Percentiles rank a stretch among this genome's conserved stretches.
Conservation (phyloP, 2,797 vertebrate species). For the Triplophysa bombifrons region DNA sequence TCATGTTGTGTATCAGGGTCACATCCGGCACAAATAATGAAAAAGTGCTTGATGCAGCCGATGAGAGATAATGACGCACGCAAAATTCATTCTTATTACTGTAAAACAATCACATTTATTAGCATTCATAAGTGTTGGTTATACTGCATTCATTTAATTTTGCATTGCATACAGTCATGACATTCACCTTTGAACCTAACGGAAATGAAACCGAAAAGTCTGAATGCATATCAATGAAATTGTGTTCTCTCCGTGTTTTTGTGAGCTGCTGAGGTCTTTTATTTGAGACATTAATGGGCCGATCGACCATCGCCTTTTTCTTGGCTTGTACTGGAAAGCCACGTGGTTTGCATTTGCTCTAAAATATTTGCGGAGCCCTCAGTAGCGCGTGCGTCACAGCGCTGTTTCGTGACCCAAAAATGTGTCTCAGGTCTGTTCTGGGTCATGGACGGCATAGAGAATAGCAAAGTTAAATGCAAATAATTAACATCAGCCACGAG, state of each 20-base stretch:
- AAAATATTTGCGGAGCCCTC: background rate
- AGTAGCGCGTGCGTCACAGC: background rate
- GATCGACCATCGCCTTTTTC: too few species aligned
- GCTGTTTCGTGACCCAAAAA: background rate
- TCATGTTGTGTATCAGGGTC: background rate
- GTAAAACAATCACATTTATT: background rate
- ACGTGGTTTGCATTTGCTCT: background rate
- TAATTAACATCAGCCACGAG: background rate
- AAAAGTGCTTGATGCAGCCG: background rate
- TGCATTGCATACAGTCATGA: too few species aligned
- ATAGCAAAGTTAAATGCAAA: background rate
- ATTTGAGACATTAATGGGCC: too few species aligned
- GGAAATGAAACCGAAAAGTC: background rate
- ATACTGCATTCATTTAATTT: too few species aligned
- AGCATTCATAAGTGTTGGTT: too few species aligned
- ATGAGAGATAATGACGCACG: background rate
- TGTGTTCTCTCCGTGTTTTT: background rate
- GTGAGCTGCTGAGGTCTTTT: too few species aligned
- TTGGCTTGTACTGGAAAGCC: background rate
- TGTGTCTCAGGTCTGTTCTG: background rate
- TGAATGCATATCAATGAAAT: background rate
- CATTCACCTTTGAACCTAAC: too few species aligned
- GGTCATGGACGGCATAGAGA: background rate
- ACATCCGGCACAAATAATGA: background rate
- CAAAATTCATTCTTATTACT: background rate